Percentiles rank a stretch among this genome's conserved stretches.
These are phyloP conservation scores for Malthinus seriepunctatus DNA, from an alignment of 2,888 invertebrate species.

Conservation along the genomic window DNA sequence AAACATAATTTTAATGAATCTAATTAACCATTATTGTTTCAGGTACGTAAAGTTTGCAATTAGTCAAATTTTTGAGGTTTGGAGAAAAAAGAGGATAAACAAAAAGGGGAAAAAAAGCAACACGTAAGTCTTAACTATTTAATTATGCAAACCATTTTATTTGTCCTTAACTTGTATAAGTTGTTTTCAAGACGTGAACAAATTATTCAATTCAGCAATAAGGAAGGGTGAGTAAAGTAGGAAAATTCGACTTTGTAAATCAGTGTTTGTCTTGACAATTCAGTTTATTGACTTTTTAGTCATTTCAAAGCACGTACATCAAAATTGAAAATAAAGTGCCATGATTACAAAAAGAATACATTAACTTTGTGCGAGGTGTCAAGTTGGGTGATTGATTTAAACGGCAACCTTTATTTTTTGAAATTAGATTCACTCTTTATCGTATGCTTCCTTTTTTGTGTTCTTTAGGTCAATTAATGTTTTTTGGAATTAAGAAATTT, in stretches of 20 bases:
- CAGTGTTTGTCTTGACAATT: constrained; percentile 24
- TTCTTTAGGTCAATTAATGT: no score
- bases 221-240: constrained; percentile 3
- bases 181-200: constrained; percentile 22
- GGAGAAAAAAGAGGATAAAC: not conserved
- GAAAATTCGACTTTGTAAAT: constrained; percentile 20
- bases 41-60: constrained; percentile 13
- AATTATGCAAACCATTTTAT: constrained; percentile 22
- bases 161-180: constrained; percentile 17
- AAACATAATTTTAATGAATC: constrained; percentile 8
- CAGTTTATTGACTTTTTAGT: constrained; percentile 25
- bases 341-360: constrained; percentile 23
- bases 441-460: no score
- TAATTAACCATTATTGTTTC: constrained; percentile 11
- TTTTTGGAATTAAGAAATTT: no score
- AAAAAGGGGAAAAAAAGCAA: constrained; percentile 10
- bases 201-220: constrained; percentile 23
- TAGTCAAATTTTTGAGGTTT: constrained; percentile 4
- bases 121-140: constrained; percentile 22
- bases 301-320: constrained; percentile 23
- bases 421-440: constrained; percentile 7
- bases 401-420: constrained; percentile 2
- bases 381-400: constrained; percentile 10
- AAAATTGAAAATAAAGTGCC: constrained; percentile 27
- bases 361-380: constrained; percentile 20